A percentile compares a stretch with the other conserved stretches of the same genome.
Conservation (phyloP, 1,140 invertebrate genomes). For the Musca domestica region DNA sequence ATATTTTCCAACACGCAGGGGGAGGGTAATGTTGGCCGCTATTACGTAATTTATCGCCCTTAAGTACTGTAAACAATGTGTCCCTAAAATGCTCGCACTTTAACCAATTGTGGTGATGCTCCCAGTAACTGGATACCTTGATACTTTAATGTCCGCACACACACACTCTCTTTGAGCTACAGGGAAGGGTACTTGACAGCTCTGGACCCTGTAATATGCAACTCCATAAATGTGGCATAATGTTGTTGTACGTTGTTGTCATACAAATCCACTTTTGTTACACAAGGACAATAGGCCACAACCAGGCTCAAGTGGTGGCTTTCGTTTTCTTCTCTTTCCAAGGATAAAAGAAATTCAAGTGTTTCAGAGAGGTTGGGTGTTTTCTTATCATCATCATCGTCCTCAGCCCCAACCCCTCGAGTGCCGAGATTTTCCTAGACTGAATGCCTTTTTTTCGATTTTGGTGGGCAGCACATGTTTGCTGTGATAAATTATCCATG, state of each 20-base stretch:
- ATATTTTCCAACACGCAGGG: neutral
- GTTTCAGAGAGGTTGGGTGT: neutral
- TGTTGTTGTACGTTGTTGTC: slow-evolving; percentile 35
- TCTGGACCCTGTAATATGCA: neutral
- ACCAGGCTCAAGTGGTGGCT: neutral
- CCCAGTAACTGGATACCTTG: neutral
- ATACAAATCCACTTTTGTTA: slow-evolving; percentile 21
- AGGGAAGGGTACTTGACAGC: slow-evolving; percentile 34
- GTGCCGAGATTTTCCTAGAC: neutral
- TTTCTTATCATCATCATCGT: neutral
- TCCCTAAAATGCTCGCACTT: neutral
- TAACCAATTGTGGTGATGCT: neutral
- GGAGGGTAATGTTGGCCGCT: neutral
- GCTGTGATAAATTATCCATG: slow-evolving; percentile 45
- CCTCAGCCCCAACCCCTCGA: no score
- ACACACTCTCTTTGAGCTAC: slow-evolving; percentile 29
- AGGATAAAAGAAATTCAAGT: neutral
- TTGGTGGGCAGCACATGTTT: slow-evolving; percentile 53
- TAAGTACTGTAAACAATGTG: slow-evolving; percentile 46
- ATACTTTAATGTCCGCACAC: slow-evolving; percentile 30
- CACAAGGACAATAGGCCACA: slow-evolving; percentile 15
- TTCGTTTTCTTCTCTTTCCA: neutral
- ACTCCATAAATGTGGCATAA: neutral
- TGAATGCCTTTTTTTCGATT: slow-evolving; percentile 10
- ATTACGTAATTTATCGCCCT: slow-evolving; percentile 46